Evolutionary conservation across 2,888 invertebrate genomes (phyloP), one percentile per base, ranked within the genome.

Genomic region (Julus scandinavius): DNA sequence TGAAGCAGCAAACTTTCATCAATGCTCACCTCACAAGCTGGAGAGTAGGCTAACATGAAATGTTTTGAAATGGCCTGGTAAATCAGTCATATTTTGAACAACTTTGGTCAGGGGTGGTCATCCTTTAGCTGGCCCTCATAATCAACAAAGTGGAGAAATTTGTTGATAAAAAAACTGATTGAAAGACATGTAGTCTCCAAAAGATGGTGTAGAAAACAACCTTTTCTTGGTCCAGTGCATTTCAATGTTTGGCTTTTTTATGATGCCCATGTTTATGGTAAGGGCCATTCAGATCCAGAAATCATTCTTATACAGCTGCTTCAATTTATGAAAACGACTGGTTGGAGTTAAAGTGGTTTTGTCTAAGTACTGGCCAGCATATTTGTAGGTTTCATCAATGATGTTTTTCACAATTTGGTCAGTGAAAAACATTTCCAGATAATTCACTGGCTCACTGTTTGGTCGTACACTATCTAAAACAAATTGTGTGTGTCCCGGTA

Each of bases 1-100:
- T 88, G 90, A 72, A 89, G 87, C 50, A 90, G 63, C 5, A 90
- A 58, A 45, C 89, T 89, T 86, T 90, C 90, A 50, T 90, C 90
- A 0, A 90, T 85, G 7, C 88, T 88, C 15, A 90, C 80, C 49
- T 89, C 87, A 50, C 38, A 50, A 17, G 87, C 80, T 13, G 89
- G 90, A 13, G 86, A 85, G 2, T 89, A 89, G 9, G 88, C 54
- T 13, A 50, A 84, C 85, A 13, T 49, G 83, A 89, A 90, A 49
- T 84, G 49, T 6, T 58, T 45, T 84, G 87, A 88, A 20, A 89
- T 85, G 50, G 86, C n/a, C 2, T 89, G 84, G 80, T 88, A 89
- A 9, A 90, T n/a, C 13, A 87, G 87, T 54, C 89, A 88, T 29
- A 90, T 88, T 87, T 90, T 90, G 0, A 1, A 11, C 15, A 87